phyloP scores from a whole-genome alignment of 2,113 vertebrate genomes.

The Aldabrachelys gigantea region DNA sequence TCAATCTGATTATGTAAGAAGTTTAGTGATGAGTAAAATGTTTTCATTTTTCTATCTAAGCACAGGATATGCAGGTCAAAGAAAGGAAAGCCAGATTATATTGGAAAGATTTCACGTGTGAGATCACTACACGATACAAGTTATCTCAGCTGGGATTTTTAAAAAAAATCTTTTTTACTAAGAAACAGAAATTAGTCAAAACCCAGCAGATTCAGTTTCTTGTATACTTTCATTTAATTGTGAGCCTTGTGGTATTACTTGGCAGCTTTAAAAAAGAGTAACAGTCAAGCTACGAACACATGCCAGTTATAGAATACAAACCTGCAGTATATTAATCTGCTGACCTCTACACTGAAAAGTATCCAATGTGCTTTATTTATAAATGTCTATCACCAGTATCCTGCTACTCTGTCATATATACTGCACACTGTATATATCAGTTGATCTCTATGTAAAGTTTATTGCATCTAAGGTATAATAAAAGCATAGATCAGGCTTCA shows the following conservation, averaged over 20 bases:
- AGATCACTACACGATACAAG: not conserved
- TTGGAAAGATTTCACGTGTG: not conserved
- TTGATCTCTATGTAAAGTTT: conserved; percentile 32
- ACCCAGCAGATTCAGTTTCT: not conserved
- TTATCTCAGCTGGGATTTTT: not conserved
- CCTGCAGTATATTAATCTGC: conserved; percentile 22
- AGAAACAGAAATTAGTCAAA: conserved; percentile 13
- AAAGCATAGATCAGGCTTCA: conserved; percentile 32
- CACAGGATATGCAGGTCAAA: not conserved
- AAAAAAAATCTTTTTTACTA: not conserved
- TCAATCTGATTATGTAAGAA: not conserved
- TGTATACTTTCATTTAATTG: not conserved
- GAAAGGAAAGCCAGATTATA: not conserved
- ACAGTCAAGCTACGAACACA: not conserved
- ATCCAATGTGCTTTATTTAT: conserved; percentile 32
- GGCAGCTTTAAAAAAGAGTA: conserved; percentile 23
- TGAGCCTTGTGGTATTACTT: not conserved
- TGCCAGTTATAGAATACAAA: conserved; percentile 1
- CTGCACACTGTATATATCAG: not conserved
- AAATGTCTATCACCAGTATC: not conserved
- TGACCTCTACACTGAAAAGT: conserved; percentile 23
- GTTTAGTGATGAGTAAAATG: not conserved
- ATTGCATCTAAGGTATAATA: conserved; percentile 43
- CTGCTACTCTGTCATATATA: not conserved
- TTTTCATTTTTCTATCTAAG: not conserved